phyloP scores from a whole-genome alignment of 2,888 invertebrate genomes.

The Mystacides longicornis region DNA sequence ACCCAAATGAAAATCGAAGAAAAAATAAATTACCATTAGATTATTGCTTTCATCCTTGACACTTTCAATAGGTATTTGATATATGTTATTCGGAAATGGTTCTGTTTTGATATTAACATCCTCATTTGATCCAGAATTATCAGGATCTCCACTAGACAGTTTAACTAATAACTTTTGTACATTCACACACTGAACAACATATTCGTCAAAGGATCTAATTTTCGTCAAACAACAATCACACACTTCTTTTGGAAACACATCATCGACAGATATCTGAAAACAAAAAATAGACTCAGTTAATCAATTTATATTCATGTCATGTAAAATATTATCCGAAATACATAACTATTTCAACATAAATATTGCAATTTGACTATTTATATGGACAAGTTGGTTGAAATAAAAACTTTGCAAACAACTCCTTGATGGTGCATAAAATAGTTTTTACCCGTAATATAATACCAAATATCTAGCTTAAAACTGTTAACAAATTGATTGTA shows the following conservation, averaged over 20 bases:
- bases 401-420: no score
- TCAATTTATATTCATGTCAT: not conserved
- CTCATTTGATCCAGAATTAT: slow-evolving; percentile 7
- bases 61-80: not conserved
- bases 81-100: slow-evolving; percentile 1
- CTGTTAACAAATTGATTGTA: no score
- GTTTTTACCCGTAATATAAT: no score
- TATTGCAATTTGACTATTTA: no score
- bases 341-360: no score
- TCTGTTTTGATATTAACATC: slow-evolving; percentile 17
- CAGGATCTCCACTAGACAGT: slow-evolving; percentile 11
- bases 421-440: no score
- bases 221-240: slow-evolving; percentile 20
- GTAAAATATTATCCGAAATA: no score
- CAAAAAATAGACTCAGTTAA: not conserved
- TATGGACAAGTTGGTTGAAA: no score
- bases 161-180: slow-evolving; percentile 20
- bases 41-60: slow-evolving; percentile 15
- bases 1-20: not conserved
- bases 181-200: slow-evolving; percentile 21
- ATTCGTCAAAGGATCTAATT: slow-evolving; percentile 21
- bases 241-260: slow-evolving; percentile 18
- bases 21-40: no score
- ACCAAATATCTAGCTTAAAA: no score
- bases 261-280: slow-evolving; percentile 18